Base-by-base conservation (phyloP, 2,888 invertebrate genomes). In the Arge pagana region DNA sequence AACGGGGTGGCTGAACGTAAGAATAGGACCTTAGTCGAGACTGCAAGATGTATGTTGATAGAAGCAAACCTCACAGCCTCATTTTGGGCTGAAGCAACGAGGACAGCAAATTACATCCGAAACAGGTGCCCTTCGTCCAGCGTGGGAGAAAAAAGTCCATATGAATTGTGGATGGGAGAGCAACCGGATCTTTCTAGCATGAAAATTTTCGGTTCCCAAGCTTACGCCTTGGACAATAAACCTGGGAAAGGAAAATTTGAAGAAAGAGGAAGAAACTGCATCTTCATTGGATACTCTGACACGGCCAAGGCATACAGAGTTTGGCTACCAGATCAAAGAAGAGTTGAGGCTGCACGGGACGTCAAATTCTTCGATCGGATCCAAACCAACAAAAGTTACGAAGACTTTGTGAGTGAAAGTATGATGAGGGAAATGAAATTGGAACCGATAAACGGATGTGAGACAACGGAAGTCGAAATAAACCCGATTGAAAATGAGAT, bases 1-100 rank as follows among this genome's bases (percentile, higher is more conserved):
- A 41, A 41, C 23, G 41, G 41, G 10, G 41, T 13, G 4, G 41
- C 41, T 10, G 3, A 41, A 11, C 41, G 41, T 15, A 13, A 21
- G 21, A 41, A 41, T 23, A 18, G 41, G 5, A 21, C 41, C 6
- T 8, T 41, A 7, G 13, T 41, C 26, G 21, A 41, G 3, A 41
- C 15, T 8, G 26, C 41, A 3, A 41, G 41, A 10, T 41, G 41
- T 21, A n/a, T 41, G 8, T 11, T 41, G 21, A 41, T 41, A 13
- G 18, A 41, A 13, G 4, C 41, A 21, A 24, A 24, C 1, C n/a
- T 2, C 7, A 19, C 41, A 4, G 23, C 23, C 10, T 6, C 19
- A 8, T 41, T 21, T 19, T 41, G 41, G 41, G 41, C 11, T 10
- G 41, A 18, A 23, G 41, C 41, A 4, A 23, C 23, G 3, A 21